Evolutionary conservation across 2,797 vertebrate genomes (phyloP).

Genomic region (Lerista edwardsae): DNA sequence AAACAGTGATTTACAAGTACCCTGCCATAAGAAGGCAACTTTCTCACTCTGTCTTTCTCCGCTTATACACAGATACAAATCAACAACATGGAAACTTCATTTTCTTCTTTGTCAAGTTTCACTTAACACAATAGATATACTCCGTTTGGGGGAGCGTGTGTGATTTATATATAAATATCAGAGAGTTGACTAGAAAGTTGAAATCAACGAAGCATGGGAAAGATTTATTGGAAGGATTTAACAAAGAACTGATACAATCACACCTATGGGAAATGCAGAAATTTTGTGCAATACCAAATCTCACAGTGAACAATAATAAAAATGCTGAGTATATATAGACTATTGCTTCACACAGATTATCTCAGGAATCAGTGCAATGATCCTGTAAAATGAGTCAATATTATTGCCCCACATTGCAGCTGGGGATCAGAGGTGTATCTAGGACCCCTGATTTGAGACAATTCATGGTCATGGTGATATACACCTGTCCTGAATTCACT

Average conservation of each 20-base stretch:
- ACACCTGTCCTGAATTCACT: not conserved
- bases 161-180: not conserved
- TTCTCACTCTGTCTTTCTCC: conserved; percentile 22
- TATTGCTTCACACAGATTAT: too few relatives aligned
- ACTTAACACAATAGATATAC: conserved; percentile 48
- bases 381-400: too few relatives aligned
- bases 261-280: not conserved
- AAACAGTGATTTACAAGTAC: not conserved
- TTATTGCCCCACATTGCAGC: too few relatives aligned
- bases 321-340: too few relatives aligned
- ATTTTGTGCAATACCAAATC: not conserved
- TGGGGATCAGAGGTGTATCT: not conserved
- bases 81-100: conserved; percentile 41
- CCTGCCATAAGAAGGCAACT: not conserved
- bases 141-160: not conserved
- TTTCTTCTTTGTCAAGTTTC: conserved; percentile 61
- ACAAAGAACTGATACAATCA: not conserved
- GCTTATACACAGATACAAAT: conserved; percentile 45
- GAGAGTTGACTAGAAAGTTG: not conserved
- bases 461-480: not conserved
- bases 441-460: not conserved
- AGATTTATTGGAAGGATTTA: not conserved
- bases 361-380: too few relatives aligned
- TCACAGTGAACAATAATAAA: too few relatives aligned
- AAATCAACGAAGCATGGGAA: not conserved